Evolutionary conservation across 2,888 invertebrate genomes (phyloP).

Genomic region (Eulithis prunata): DNA sequence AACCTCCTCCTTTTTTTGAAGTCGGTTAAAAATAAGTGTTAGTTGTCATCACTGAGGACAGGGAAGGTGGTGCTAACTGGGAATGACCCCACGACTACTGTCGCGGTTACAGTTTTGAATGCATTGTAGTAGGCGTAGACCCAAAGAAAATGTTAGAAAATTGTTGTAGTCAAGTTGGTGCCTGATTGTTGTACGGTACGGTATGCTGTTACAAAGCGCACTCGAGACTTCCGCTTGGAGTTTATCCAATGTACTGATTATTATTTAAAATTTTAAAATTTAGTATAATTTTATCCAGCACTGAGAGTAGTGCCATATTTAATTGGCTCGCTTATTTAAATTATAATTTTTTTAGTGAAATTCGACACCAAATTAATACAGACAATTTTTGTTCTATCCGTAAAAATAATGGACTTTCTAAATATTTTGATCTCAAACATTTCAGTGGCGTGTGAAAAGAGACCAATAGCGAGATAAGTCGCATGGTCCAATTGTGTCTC

Average conservation of each 20-base stretch:
- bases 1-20: too few relatives aligned
- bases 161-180: constrained; percentile 79
- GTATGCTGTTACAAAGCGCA: constrained; percentile 56
- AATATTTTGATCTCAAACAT: constrained; percentile 72
- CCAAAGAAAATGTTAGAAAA: constrained; percentile 73
- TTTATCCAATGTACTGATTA: constrained; percentile 82
- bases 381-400: constrained; percentile 69
- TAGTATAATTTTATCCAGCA: constrained; percentile 77
- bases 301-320: constrained; percentile 82
- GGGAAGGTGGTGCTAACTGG: too few relatives aligned
- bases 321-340: constrained; percentile 77
- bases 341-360: constrained; percentile 75
- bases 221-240: constrained; percentile 67
- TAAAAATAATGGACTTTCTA: constrained; percentile 70
- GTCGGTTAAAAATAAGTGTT: too few relatives aligned
- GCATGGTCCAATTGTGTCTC: constrained; percentile 43
- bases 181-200: constrained; percentile 70
- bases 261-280: constrained; percentile 66
- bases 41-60: too few relatives aligned
- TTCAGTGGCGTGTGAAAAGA: constrained; percentile 60
- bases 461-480: constrained; percentile 39
- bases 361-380: constrained; percentile 81
- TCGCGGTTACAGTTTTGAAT: constrained; percentile 39
- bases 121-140: constrained; percentile 50
- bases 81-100: background rate